Base-by-base conservation (phyloP, 1,140 invertebrate genomes). In the Oryctes rhinoceros region DNA sequence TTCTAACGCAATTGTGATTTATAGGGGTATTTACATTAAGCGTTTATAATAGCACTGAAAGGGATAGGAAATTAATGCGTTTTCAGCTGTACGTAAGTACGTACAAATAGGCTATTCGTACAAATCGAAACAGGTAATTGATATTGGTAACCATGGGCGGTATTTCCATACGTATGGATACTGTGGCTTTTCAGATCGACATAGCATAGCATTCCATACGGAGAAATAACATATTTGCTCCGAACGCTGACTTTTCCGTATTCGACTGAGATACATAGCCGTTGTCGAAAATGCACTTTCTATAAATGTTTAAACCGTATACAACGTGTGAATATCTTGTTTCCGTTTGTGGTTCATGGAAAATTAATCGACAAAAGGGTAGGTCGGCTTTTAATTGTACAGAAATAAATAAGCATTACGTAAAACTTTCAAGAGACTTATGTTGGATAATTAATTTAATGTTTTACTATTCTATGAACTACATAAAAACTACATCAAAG, bases 11-110 rank as follows among this genome's bases (percentile, higher is more conserved):
- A 59, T 59, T 15, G 53, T 59, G 53, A 59, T 59, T 59, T 59
- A 59, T 59, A 59, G 53, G 53, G 15, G n/a, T 59, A 59, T 59
- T 59, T 59, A 59, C 53, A 59, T 59, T 59, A 18, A 59, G 7
- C 53, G 15, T 59, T 59, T 15, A 18, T 59, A 59, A 59, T 18
- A 4, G 53, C 53, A 59, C n/a, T 18, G 53, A 59, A 59, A 59
- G 53, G 53, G 53, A 44, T 44, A 59, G 53, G n/a, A 18, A 59
- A 59, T 59, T 59, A 59, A 59, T 59, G 15, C 15, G 18, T 59
- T 59, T 59, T 59, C 53, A 59, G 53, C 18, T 59, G 53, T 18
- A 59, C 18, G 15, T 59, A 59, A 59, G 5, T 59, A 59, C 15
- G 53, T 18, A 30, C 24, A 1, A 30, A 30, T 30, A 30, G 24